Conservation (phyloP, 2,888 invertebrate genomes). For the Scotopteryx bipunctaria region DNA sequence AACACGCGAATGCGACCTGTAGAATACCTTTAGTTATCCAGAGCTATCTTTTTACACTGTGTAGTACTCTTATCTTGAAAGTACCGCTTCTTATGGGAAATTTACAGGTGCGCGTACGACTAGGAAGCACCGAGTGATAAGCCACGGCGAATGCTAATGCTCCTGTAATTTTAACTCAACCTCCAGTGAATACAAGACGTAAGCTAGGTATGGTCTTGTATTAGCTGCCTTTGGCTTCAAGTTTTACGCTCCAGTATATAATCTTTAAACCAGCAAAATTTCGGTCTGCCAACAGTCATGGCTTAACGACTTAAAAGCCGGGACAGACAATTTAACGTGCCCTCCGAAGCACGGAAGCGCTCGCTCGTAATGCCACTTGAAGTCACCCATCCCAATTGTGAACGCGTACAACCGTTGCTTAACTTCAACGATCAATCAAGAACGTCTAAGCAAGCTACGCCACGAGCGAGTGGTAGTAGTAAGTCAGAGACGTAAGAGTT, state of each 20-base stretch:
- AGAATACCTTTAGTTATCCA: not conserved
- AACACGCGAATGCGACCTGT: no score
- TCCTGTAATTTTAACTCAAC: slow-evolving; percentile 66
- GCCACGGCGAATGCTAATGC: slow-evolving; percentile 67
- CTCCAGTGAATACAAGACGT: no score
- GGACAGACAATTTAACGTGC: no score
- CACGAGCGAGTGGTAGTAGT: no score
- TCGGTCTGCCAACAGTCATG: not conserved
- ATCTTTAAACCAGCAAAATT: slow-evolving; percentile 13
- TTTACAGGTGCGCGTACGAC: slow-evolving; percentile 53
- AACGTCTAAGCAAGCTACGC: no score
- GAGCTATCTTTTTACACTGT: not conserved
- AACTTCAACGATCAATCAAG: no score
- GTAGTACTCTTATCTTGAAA: slow-evolving; percentile 22
- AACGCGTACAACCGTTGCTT: no score
- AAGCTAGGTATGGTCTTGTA: no score
- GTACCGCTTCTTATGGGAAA: slow-evolving; percentile 32
- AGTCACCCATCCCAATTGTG: no score
- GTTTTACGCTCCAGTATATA: slow-evolving; percentile 13
- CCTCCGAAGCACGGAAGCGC: no score
- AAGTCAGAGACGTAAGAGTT: no score
- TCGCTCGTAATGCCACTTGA: no score
- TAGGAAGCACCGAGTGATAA: slow-evolving; percentile 56
- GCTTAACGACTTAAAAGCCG: not conserved
- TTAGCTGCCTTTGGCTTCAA: slow-evolving; percentile 22